These are phyloP conservation scores for Araneus ventricosus DNA, from an alignment of 1,140 invertebrate species.

Conservation along the genomic window DNA sequence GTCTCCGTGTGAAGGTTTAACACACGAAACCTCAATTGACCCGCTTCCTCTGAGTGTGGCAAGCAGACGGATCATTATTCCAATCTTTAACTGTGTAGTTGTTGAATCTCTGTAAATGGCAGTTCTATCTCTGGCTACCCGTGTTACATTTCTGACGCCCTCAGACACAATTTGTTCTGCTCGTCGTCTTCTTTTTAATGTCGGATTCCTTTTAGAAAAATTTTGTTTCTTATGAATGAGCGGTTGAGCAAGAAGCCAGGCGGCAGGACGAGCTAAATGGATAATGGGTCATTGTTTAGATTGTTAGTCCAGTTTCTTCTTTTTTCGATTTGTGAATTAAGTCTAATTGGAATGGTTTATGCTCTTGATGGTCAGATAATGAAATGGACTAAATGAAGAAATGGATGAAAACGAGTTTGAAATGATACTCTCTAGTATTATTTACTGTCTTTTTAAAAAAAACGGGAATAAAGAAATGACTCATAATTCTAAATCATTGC, in stretches of 20 bases:
- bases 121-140: conserved; percentile 4
- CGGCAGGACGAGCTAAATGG: not conserved
- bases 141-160: conserved; percentile 24
- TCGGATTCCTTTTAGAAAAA: not conserved
- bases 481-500: not conserved
- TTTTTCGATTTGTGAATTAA: not conserved
- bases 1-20: not conserved
- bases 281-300: conserved; percentile 34
- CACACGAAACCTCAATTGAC: conserved; percentile 33
- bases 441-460: not conserved
- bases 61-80: not conserved
- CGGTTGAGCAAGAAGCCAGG: not conserved
- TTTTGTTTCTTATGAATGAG: not conserved
- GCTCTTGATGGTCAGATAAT: not conserved
- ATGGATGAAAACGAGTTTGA: not conserved
- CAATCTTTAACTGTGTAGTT: not conserved
- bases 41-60: not conserved
- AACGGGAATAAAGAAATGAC: not conserved
- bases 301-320: not conserved
- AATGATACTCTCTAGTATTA: not conserved
- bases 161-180: not conserved
- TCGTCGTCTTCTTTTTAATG: not conserved
- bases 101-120: not conserved
- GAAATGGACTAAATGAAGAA: not conserved
- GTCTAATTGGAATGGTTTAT: conserved; percentile 3